phyloP scores from a whole-genome alignment of 2,797 vertebrate species.

The Odontamblyopus lacepedii region DNA sequence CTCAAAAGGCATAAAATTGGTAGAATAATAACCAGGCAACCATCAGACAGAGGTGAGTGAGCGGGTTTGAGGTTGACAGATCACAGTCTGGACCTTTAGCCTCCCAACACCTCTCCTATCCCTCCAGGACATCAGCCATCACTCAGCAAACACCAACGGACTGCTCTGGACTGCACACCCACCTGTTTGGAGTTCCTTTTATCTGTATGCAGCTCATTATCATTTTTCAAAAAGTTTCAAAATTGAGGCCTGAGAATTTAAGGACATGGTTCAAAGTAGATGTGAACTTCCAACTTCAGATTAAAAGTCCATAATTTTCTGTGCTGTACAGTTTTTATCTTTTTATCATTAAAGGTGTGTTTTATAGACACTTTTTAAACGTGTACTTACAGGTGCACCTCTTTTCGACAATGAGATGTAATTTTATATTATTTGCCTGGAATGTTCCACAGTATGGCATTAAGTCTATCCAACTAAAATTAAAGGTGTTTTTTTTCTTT shows the following conservation, averaged over 20 bases:
- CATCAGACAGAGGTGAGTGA: neutral
- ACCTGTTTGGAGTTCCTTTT: constrained; percentile 10
- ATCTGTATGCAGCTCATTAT: neutral
- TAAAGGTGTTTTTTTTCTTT: neutral
- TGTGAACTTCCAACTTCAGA: neutral
- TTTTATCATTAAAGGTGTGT: too few species aligned
- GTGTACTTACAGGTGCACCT: too few species aligned
- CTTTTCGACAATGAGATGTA: too few species aligned
- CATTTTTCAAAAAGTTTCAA: neutral
- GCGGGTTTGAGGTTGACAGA: constrained; percentile 56
- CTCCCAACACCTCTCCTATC: constrained; percentile 48
- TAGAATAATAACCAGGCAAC: constrained; percentile 2
- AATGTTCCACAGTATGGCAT: neutral
- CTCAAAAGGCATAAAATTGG: neutral
- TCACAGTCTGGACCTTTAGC: constrained; percentile 54
- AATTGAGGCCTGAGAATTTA: neutral
- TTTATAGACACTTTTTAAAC: too few species aligned
- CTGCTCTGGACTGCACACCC: constrained; percentile 20
- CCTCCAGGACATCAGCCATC: constrained; percentile 57
- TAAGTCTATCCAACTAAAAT: neutral
- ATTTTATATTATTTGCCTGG: too few species aligned
- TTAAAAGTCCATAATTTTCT: neutral
- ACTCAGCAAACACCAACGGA: constrained; percentile 50
- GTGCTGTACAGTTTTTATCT: too few species aligned
- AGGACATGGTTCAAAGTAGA: neutral